Conservation (phyloP, 1,140 invertebrate species). For the Uloborus diversus region DNA sequence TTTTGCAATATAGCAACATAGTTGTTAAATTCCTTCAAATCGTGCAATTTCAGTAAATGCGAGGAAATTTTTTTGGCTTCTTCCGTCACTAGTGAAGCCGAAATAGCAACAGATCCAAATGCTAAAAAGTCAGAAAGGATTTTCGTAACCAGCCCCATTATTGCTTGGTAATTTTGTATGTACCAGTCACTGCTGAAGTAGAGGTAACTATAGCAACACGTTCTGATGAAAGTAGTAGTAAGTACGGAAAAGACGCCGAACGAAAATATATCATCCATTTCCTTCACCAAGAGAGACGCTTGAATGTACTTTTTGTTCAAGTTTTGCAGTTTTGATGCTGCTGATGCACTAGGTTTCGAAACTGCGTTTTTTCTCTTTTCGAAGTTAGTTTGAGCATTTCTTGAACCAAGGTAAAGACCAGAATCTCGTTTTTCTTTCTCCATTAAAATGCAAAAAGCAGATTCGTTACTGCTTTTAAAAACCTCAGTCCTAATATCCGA, state of each 20-base stretch:
- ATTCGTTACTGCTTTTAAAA: too few relatives aligned
- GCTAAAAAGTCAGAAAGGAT: conserved; percentile 31
- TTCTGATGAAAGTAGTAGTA: conserved; percentile 16
- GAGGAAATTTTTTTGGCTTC: conserved; percentile 14
- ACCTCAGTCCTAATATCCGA: too few relatives aligned
- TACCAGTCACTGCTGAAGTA: conserved; percentile 19
- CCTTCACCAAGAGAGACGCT: not conserved
- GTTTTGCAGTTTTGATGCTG: conserved; percentile 4
- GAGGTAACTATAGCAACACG: conserved; percentile 17
- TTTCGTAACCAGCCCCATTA: not conserved
- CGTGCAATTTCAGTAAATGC: not conserved
- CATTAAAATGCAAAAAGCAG: too few relatives aligned
- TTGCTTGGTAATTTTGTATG: not conserved
- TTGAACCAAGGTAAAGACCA: too few relatives aligned
- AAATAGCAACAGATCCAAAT: conserved; percentile 20
- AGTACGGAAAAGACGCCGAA: conserved; percentile 8
- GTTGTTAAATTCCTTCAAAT: not conserved
- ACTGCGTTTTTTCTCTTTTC: too few relatives aligned
- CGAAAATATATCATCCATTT: conserved; percentile 28
- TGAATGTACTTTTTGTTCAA: not conserved
- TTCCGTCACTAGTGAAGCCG: conserved; percentile 23
- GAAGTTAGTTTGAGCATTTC: too few relatives aligned
- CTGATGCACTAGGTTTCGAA: too few relatives aligned
- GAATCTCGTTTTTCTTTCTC: too few relatives aligned
- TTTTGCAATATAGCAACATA: not conserved